phyloP scores from a whole-genome alignment of 2,888 invertebrate species.

The Caenorhabditis panamensis region DNA sequence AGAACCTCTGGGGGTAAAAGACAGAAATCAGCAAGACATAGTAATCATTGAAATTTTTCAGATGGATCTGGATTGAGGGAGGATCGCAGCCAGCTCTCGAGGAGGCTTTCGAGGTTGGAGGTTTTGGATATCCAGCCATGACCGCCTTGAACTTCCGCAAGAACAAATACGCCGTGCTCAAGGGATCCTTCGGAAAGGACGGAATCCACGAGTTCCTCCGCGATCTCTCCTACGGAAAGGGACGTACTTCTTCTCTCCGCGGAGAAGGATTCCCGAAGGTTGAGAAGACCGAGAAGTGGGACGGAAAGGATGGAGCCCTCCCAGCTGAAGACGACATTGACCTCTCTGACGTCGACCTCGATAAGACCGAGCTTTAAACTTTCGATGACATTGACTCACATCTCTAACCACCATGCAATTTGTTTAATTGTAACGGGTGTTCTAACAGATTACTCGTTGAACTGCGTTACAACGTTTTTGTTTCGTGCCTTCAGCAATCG shows the following conservation, averaged over 20 bases:
- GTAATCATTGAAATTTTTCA: constrained; percentile 71
- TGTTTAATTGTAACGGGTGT: constrained; percentile 61
- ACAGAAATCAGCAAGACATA: background rate
- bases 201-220: constrained; percentile 97
- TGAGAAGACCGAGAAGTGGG: constrained; percentile 82
- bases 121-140: constrained; percentile 98
- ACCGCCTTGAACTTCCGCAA: constrained; percentile 96
- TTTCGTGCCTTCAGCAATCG: constrained; percentile 38
- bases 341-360: constrained; percentile 83
- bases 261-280: constrained; percentile 85
- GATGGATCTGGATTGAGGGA: constrained; percentile 96
- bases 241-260: constrained; percentile 91
- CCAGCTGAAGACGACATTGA: constrained; percentile 83
- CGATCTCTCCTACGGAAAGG: constrained; percentile 93
- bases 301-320: constrained; percentile 84
- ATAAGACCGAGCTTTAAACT: constrained; percentile 79
- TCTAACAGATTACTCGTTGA: constrained; percentile 52
- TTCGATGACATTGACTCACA: constrained; percentile 22
- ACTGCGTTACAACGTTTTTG: constrained; percentile 38
- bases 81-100: constrained; percentile 90
- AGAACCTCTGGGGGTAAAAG: constrained; percentile 91
- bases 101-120: constrained; percentile 93
- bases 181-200: constrained; percentile 89
- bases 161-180: constrained; percentile 93
- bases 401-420: constrained; percentile 48